Evolutionary conservation across 2,113 vertebrate species (phyloP).

Genomic region (Copsychus sechellarum): DNA sequence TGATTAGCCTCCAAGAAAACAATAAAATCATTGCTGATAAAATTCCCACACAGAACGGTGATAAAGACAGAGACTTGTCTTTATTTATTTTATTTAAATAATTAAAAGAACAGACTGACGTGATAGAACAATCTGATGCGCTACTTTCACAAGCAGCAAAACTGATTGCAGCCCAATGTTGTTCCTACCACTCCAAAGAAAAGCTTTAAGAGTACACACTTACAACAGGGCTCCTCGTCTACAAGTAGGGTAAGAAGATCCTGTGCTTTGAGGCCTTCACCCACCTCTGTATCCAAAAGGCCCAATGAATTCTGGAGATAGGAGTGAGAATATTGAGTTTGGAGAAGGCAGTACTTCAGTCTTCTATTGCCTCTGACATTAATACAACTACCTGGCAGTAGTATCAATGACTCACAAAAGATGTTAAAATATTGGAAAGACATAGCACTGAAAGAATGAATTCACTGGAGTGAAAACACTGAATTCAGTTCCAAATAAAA

Average conservation of each 20-base stretch:
- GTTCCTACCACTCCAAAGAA: accelerated
- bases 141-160: background rate
- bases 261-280: background rate
- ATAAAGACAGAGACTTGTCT: background rate
- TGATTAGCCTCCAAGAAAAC: background rate
- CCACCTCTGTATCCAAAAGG: background rate
- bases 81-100: background rate
- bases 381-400: background rate
- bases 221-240: accelerated
- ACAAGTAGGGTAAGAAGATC: background rate
- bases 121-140: background rate
- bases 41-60: background rate
- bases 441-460: background rate
- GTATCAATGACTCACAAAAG: background rate
- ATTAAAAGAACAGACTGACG: background rate
- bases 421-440: background rate
- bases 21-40: background rate
- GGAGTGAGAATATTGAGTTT: background rate
- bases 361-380: background rate
- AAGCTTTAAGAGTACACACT: background rate
- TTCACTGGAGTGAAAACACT: background rate
- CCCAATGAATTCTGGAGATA: background rate
- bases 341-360: background rate
- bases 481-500: background rate
- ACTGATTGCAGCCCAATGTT: background rate